Base-by-base conservation (phyloP, 2,113 vertebrate genomes). In the Eurystomus gularis region DNA sequence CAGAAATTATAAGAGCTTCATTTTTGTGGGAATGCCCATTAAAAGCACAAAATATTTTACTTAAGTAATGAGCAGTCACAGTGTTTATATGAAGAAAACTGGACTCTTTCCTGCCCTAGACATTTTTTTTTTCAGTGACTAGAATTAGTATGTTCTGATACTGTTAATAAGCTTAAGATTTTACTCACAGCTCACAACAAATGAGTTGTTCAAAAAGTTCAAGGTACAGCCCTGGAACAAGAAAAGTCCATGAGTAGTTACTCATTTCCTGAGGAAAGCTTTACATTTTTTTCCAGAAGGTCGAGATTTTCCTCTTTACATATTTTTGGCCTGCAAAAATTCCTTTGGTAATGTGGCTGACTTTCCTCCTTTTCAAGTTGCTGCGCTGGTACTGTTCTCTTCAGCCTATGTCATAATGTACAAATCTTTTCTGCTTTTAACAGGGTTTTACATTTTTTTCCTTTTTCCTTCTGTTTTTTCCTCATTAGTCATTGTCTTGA, bases 371-470 rank as follows among this genome's bases (percentile, higher is more conserved):
- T 92, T 75, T 60, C 33, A 70, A 51, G 60, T 42, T 88, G 18
- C 40, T 72, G 13, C 52, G 55, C 28, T 71, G 25, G 18, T 55
- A 68, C 48, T 57, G 28, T 14, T 88, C 20, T 90, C 39, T 86
- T 86, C 42, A 93, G 51, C 51, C 37, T 49, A 39, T 51, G 37
- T 49, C 48, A 52, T 35, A 77, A 82, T 5, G 15, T 75, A 68
- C 20, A 76, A 68, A 51, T 60, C 39, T 94, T 83, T 93, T 79
- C 54, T 80, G 40, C 40, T 76, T 95, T 86, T 68, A 72, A 76
- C 60, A n/a, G 17, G 21, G 10, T 28, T 28, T 48, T 62, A 29
- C n/a, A 26, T 11, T 35, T 42, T 48, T 46, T 31, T 31, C 20
- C 6, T 15, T n/a, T 24, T 13, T 12, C 3, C 3, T 11, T 10